Conservation (phyloP, 2,113 vertebrate species). For the Vulpes vulpes region DNA sequence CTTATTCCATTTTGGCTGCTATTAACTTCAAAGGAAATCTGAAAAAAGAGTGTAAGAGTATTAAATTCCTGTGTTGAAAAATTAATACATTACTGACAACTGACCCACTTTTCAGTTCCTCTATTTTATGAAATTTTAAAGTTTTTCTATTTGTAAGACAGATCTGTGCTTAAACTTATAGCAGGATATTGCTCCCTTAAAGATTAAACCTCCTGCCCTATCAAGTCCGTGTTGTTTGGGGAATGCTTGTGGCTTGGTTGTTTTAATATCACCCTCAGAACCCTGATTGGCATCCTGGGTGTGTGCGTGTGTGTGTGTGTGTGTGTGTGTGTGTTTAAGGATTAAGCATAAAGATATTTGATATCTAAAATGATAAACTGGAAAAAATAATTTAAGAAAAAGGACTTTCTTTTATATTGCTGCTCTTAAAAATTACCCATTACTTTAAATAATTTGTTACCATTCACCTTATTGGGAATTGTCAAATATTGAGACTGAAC, state of each 20-base stretch:
- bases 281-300: background rate
- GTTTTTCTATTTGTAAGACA: constrained; percentile 81
- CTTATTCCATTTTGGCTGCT: constrained; percentile 76
- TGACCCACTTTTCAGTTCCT: constrained; percentile 87
- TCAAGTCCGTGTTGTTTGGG: background rate
- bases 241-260: background rate
- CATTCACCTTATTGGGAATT: background rate
- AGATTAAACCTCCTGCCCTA: constrained; percentile 63
- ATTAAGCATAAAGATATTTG: background rate
- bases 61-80: constrained; percentile 87
- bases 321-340: background rate
- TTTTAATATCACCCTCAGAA: background rate
- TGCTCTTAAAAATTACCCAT: background rate
- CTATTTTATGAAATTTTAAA: constrained; percentile 84
- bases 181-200: constrained; percentile 51
- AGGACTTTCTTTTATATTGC: background rate
- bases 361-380: background rate
- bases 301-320: background rate
- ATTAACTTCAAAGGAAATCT: constrained; percentile 88
- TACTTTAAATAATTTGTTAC: constrained; percentile 27
- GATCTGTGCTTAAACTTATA: constrained; percentile 70
- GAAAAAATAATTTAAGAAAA: background rate
- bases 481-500: background rate
- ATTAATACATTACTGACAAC: constrained; percentile 87
- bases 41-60: constrained; percentile 76